Evolutionary conservation across 2,888 invertebrate species (phyloP), one percentile per base, ranked within the genome.

Genomic region (Euclidia mi): DNA sequence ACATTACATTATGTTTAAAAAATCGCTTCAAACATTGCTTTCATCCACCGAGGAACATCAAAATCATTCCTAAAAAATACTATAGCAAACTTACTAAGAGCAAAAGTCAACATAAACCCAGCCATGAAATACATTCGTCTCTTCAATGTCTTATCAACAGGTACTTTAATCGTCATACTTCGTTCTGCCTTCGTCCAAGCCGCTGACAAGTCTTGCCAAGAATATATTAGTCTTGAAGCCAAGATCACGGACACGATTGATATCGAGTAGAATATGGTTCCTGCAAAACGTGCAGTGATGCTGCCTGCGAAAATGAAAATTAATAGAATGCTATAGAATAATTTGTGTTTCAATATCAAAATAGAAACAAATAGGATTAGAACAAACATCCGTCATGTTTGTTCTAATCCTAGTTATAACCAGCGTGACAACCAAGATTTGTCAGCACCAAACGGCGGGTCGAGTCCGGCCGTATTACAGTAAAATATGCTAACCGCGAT

Each of bases 201-300:
- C 0, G 70, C 58, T 0, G 82, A 56, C 12, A 88, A 43, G 3
- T 65, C 61, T 7, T 32, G 47, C 90, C 90, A 90, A 1, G 65
- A 43, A 0, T 67, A 55, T 0, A 82, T 81, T 0, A 91, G 53
- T 25, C 76, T 78, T 56, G 90, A 87, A 11, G 82, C 79, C 2
- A 90, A 59, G 1, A 88, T 35, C 0, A 88, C 66, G 0, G 88
- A 87, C 1, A 85, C 14, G 10, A 88, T 73, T 1, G 88, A 73
- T 37, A 84, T 82, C 1, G 84, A 73, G 55, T 93, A 93, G 60
- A 92, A 91, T 10, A 91, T 82, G 0, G 88, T 85, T 0, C 92
- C 92, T 0, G 91, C 83, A 1, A 90, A 42, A 0, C 89, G 76
- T 0, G 85, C 87, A n/a, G 88, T 80, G 1, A 88, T 71, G 40